A percentile compares a stretch with the other conserved stretches of the same genome.
phyloP scores from a whole-genome alignment of 2,113 vertebrate species.

The Numenius arquata region DNA sequence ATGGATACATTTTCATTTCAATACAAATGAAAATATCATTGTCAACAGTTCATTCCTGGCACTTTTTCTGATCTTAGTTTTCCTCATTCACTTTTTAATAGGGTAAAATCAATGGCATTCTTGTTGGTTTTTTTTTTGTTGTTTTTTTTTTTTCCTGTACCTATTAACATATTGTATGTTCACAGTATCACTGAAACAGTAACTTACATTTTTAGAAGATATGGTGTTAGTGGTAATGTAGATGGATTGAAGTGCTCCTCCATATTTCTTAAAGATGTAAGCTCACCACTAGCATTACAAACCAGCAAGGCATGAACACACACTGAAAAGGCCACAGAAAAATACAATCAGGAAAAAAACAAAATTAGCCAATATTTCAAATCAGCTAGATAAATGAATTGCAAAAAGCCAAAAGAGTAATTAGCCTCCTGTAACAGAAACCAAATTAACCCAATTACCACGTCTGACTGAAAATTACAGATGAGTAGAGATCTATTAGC shows the following conservation, averaged over 20 bases:
- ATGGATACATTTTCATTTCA: not conserved
- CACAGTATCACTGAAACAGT: not conserved
- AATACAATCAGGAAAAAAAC: not conserved
- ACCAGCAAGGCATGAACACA: slow-evolving; percentile 76
- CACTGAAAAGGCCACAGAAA: slow-evolving; percentile 33
- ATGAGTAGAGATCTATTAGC: not conserved
- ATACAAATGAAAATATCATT: not conserved
- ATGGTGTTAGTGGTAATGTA: slow-evolving; percentile 66
- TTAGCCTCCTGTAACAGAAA: not conserved
- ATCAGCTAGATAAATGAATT: not conserved
- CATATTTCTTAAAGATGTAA: slow-evolving; percentile 75
- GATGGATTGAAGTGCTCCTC: slow-evolving; percentile 73
- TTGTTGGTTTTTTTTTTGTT: not conserved
- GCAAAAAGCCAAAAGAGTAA: not conserved
- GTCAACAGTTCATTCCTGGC: not conserved
- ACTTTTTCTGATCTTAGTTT: not conserved
- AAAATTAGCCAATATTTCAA: not conserved
- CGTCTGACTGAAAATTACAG: not conserved
- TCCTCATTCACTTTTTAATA: not conserved
- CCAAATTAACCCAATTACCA: not conserved
- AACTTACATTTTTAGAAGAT: slow-evolving; percentile 75
- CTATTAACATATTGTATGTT: not conserved
- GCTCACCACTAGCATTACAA: slow-evolving; percentile 78
- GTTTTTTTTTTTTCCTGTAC: not conserved
- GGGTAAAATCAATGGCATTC: too few species aligned